Evolutionary conservation across 2,888 invertebrate genomes (phyloP).

Genomic region (Ametastegia equiseti): DNA sequence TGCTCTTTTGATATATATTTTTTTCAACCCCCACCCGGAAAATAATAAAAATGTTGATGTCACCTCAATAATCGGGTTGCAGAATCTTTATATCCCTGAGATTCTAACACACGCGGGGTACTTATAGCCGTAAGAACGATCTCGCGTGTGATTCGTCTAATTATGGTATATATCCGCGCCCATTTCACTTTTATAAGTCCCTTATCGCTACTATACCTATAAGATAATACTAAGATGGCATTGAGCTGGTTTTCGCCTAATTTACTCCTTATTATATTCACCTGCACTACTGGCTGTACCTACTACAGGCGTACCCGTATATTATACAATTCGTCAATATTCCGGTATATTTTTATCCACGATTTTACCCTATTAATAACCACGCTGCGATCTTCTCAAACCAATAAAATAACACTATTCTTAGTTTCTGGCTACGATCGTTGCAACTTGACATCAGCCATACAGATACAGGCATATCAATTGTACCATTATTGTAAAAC

Average conservation of each 20-base stretch:
- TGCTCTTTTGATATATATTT: too few species aligned
- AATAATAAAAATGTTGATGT: too few species aligned
- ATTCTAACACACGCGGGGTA: too few species aligned
- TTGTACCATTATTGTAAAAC: too few species aligned
- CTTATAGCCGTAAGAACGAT: background rate
- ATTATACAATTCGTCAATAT: background rate
- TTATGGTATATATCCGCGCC: background rate
- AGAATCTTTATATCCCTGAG: background rate
- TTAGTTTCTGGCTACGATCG: slow-evolving; percentile 14
- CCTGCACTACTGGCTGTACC: too few species aligned
- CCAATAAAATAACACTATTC: slow-evolving; percentile 14
- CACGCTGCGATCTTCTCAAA: background rate
- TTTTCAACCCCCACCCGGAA: too few species aligned
- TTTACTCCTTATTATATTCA: too few species aligned
- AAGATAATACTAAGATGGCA: background rate
- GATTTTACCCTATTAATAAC: background rate
- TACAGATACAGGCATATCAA: too few species aligned
- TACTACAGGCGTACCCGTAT: background rate
- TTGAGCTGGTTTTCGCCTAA: background rate
- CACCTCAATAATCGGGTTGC: too few species aligned
- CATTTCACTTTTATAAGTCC: background rate
- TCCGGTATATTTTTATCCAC: background rate
- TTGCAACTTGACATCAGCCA: background rate
- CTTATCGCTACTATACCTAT: too few species aligned
- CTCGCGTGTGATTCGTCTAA: background rate